These are phyloP conservation scores for Abrostola triplasia DNA, from an alignment of 2,888 invertebrate species.

Conservation along the genomic window DNA sequence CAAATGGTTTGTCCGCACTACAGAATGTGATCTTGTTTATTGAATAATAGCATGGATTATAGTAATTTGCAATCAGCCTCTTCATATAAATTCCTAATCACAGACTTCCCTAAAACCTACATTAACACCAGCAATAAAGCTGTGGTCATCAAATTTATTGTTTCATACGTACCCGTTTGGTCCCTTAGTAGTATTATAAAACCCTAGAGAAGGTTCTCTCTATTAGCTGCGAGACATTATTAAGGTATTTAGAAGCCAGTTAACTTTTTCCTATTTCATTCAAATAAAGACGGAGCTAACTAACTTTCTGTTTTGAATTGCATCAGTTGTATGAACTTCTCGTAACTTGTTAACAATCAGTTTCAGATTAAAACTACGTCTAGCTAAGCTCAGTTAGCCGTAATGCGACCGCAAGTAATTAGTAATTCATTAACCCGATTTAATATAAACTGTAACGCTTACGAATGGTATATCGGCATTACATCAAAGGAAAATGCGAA, in stretches of 20 bases:
- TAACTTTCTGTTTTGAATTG: conserved; percentile 32
- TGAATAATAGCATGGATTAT: no score
- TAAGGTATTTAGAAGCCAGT: conserved; percentile 17
- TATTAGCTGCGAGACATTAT: conserved; percentile 11
- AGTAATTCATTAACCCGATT: conserved; percentile 32
- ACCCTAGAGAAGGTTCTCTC: background rate
- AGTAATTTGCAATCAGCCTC: no score
- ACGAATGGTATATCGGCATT: conserved; percentile 9
- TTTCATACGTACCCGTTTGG: no score
- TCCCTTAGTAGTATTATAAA: no score
- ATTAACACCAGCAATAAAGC: no score
- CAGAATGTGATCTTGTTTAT: background rate
- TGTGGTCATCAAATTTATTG: no score
- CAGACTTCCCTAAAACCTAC: no score
- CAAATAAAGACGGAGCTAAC: conserved; percentile 22
- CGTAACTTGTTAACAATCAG: conserved; percentile 36
- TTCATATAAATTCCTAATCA: no score
- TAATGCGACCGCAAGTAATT: conserved; percentile 34
- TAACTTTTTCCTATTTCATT: conserved; percentile 29
- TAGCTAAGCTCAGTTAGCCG: conserved; percentile 4
- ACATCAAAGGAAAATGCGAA: conserved; percentile 40
- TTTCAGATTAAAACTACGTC: conserved; percentile 26
- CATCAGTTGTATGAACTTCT: conserved; percentile 34
- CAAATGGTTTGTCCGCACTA: background rate
- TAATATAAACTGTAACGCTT: conserved; percentile 16